Evolutionary conservation across 2,113 vertebrate genomes (phyloP).

Genomic region (Perognathus longimembris): DNA sequence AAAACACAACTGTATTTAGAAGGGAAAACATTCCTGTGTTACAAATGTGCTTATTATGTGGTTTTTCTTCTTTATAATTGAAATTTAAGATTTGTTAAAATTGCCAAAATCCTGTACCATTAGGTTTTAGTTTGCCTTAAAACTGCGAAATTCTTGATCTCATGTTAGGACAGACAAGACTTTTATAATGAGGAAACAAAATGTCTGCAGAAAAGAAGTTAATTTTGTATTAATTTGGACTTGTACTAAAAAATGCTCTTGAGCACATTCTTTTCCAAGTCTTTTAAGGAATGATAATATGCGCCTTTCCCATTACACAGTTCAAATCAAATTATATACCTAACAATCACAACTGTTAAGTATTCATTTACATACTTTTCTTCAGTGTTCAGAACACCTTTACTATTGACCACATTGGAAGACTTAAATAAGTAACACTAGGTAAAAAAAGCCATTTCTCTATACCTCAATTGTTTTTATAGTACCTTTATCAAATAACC

Average conservation of each 20-base stretch:
- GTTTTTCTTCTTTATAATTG: slow-evolving; percentile 60
- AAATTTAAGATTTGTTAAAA: slow-evolving; percentile 67
- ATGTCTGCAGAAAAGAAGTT: slow-evolving; percentile 60
- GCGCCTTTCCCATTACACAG: slow-evolving; percentile 63
- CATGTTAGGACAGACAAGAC: slow-evolving; percentile 25
- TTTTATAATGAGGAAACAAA: slow-evolving; percentile 61
- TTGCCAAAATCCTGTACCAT: not conserved
- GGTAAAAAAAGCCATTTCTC: slow-evolving; percentile 43
- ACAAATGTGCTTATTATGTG: slow-evolving; percentile 60
- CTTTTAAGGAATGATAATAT: slow-evolving; percentile 75
- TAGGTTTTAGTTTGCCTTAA: slow-evolving; percentile 65
- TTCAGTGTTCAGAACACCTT: slow-evolving; percentile 42
- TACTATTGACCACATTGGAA: slow-evolving; percentile 16
- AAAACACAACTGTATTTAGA: slow-evolving; percentile 47
- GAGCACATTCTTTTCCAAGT: slow-evolving; percentile 46
- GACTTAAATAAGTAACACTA: slow-evolving; percentile 47
- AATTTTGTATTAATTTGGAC: slow-evolving; percentile 63
- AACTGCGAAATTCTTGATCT: slow-evolving; percentile 47
- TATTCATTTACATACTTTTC: slow-evolving; percentile 74
- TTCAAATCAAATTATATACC: slow-evolving; percentile 77
- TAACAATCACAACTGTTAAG: slow-evolving; percentile 69
- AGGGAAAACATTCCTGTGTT: slow-evolving; percentile 46
- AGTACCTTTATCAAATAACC: slow-evolving; percentile 43
- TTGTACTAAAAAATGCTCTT: slow-evolving; percentile 63
- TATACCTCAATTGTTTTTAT: not conserved